Evolutionary conservation across 2,888 invertebrate species (phyloP).

Genomic region (Cantharis nigra): DNA sequence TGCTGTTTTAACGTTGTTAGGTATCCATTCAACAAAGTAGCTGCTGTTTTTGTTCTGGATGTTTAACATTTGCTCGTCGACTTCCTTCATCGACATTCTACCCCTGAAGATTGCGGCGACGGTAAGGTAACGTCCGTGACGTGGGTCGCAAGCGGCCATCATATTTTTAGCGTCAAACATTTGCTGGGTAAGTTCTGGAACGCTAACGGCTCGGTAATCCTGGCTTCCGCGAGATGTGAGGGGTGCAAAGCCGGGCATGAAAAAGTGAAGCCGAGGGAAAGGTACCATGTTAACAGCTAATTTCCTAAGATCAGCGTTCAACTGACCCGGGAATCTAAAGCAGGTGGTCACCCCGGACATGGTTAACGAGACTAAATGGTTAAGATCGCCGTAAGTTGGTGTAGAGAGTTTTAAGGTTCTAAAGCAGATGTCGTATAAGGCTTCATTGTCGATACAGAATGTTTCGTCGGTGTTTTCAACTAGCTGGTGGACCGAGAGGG

Average conservation of each 20-base stretch:
- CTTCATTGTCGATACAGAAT: conserved; percentile 90
- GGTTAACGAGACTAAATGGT: conserved; percentile 85
- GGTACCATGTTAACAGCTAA: conserved; percentile 96
- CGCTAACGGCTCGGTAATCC: conserved; percentile 70
- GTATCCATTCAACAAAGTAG: conserved; percentile 75
- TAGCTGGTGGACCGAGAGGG: conserved; percentile 84
- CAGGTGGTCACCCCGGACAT: conserved; percentile 92
- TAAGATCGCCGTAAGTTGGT: conserved; percentile 91
- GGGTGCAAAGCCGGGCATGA: conserved; percentile 94
- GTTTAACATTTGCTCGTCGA: conserved; percentile 75
- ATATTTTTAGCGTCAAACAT: conserved; percentile 80
- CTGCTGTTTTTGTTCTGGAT: conserved; percentile 68
- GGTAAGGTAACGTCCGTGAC: conserved; percentile 71
- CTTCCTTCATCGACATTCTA: conserved; percentile 76
- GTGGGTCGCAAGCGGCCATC: conserved; percentile 78
- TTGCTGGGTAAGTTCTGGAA: conserved; percentile 77
- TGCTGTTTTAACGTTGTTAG: conserved; percentile 80
- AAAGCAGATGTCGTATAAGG: conserved; percentile 90
- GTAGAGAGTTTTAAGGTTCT: conserved; percentile 83
- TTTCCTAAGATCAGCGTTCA: conserved; percentile 90
- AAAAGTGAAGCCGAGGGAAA: conserved; percentile 93
- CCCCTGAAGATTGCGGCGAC: conserved; percentile 75
- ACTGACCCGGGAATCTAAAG: conserved; percentile 86
- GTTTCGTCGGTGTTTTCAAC: conserved; percentile 91
- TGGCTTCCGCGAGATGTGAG: conserved; percentile 82